Percentiles rank a stretch among this genome's conserved stretches.
Conservation (phyloP, 2,797 vertebrate species). For the Bovichtus diacanthus region DNA sequence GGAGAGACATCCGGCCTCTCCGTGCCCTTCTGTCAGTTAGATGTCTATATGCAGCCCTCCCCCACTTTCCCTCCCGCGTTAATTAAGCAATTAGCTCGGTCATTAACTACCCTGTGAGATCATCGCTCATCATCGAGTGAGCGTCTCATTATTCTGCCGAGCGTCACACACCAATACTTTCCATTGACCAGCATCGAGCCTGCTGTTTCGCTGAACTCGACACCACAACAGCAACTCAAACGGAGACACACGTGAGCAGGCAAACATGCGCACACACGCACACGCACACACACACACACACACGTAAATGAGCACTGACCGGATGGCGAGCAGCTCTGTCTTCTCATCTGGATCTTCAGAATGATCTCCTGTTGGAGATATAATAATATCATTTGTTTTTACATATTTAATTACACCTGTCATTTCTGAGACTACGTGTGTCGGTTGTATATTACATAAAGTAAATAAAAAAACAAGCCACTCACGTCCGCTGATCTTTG, state of each 20-base stretch:
- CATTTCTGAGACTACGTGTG: background rate
- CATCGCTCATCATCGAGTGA: background rate
- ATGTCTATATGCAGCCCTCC: background rate
- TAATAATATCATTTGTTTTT: background rate
- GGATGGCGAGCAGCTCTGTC: conserved; percentile 89
- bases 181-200: conserved; percentile 5
- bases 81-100: background rate
- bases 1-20: background rate
- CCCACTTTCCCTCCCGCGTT: background rate
- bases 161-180: conserved; percentile 46
- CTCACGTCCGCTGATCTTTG: conserved; percentile 89
- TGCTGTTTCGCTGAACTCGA: background rate
- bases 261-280: conserved; percentile 14
- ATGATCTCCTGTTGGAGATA: conserved; percentile 83
- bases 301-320: conserved; percentile 81
- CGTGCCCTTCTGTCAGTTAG: background rate
- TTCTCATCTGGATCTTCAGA: conserved; percentile 87
- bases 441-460: background rate
- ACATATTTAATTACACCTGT: background rate
- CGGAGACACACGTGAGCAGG: background rate
- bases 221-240: background rate
- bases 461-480: background rate
- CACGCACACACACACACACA: conserved; percentile 28
- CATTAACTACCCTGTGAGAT: conserved; percentile 6
- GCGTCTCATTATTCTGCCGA: conserved; percentile 16